These are phyloP conservation scores for Acanthurus tractus DNA, from an alignment of 2,797 vertebrate genomes.

Conservation along the genomic window DNA sequence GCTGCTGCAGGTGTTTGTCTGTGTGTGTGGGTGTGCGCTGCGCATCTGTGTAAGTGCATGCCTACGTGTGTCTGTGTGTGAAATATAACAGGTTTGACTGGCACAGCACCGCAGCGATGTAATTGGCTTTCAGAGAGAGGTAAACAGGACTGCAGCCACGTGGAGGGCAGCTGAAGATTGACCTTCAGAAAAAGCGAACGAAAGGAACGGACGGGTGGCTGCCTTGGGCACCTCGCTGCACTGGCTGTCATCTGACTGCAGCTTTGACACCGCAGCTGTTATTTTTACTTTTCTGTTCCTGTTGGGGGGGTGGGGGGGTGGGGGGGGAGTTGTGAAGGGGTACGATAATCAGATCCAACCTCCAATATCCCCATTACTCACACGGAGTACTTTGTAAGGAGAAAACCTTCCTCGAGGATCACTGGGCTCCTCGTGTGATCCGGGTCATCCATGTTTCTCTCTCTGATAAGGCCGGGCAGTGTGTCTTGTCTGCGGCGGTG, in stretches of 20 bases:
- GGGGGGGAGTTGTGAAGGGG: background rate
- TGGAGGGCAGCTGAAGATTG: conserved; percentile 78
- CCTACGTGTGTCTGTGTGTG: conserved; percentile 55
- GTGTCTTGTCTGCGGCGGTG: conserved; percentile 71
- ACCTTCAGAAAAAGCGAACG: conserved; percentile 80
- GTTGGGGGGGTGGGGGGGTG: background rate
- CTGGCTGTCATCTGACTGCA: conserved; percentile 73
- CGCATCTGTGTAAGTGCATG: conserved; percentile 53
- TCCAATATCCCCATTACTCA: conserved; percentile 67
- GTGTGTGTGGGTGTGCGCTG: conserved; percentile 41
- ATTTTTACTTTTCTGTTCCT: conserved; percentile 40
- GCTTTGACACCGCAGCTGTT: conserved; percentile 66
- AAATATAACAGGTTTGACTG: conserved; percentile 69
- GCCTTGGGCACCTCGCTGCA: conserved; percentile 77
- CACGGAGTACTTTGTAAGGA: conserved; percentile 59
- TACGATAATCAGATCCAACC: conserved; percentile 68
- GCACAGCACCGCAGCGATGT: conserved; percentile 68
- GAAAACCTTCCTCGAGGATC: conserved; percentile 75
- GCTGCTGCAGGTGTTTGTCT: conserved; percentile 73
- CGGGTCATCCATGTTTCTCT: conserved; percentile 79
- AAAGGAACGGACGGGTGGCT: conserved; percentile 55
- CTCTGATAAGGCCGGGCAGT: conserved; percentile 79
- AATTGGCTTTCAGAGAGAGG: conserved; percentile 86
- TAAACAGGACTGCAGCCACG: conserved; percentile 79
- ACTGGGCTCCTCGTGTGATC: conserved; percentile 75